phyloP scores from a whole-genome alignment of 1,140 invertebrate genomes.

The Battus philenor region DNA sequence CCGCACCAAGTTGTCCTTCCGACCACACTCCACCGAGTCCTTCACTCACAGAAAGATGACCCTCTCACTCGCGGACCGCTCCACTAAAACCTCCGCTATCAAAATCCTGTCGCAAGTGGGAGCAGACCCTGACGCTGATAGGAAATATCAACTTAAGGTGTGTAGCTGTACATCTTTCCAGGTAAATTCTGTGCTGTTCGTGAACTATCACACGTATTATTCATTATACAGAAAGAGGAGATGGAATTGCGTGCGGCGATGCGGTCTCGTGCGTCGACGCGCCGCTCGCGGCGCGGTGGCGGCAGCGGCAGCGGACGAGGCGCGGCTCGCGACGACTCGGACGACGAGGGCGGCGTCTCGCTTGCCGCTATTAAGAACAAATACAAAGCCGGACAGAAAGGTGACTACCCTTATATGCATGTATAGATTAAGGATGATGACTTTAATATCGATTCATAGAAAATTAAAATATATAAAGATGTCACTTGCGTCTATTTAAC shows the following conservation, averaged over 20 bases:
- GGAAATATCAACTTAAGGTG: conserved; percentile 93
- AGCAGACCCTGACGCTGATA: conserved; percentile 94
- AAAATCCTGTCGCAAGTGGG: conserved; percentile 97
- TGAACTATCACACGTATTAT: too few species aligned
- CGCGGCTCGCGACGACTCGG: conserved; percentile 90
- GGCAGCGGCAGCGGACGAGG: conserved; percentile 75
- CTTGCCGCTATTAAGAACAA: conserved; percentile 96
- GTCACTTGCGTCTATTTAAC: background rate
- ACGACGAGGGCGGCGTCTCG: conserved; percentile 94
- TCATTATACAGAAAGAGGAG: conserved; percentile 90
- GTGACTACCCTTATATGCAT: conserved; percentile 25
- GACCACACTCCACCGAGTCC: conserved; percentile 98
- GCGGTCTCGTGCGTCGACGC: conserved; percentile 74
- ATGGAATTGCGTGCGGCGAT: conserved; percentile 92
- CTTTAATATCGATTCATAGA: too few species aligned
- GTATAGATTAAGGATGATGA: too few species aligned
- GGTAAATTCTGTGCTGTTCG: too few species aligned
- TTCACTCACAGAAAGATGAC: conserved; percentile 99
- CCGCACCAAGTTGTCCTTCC: conserved; percentile 96
- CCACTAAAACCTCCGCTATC: conserved; percentile 97
- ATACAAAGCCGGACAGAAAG: conserved; percentile 84
- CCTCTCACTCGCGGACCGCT: conserved; percentile 96
- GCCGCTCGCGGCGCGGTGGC: conserved; percentile 79
- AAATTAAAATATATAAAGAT: too few species aligned
- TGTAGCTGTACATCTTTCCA: conserved; percentile 4